Conservation (phyloP, 1,140 invertebrate species). For the Pogonomyrmex barbatus region DNA sequence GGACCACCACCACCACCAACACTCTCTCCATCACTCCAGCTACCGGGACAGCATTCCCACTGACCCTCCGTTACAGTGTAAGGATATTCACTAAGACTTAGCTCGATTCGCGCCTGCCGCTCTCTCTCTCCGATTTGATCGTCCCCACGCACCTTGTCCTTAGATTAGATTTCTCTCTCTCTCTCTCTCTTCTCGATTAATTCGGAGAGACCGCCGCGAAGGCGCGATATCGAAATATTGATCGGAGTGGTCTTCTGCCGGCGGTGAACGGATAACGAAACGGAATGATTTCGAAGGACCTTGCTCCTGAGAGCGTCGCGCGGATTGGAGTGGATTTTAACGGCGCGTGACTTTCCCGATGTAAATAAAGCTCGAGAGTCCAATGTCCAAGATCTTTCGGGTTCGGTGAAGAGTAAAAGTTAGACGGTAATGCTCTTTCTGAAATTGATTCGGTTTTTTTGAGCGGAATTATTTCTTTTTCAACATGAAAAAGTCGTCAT, state of each 20-base stretch:
- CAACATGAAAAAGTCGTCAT: background rate
- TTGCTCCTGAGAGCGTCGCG: background rate
- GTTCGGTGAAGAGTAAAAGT: background rate
- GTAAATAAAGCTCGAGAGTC: background rate
- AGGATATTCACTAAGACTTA: slow-evolving; percentile 87
- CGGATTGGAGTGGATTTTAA: background rate
- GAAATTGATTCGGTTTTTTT: background rate
- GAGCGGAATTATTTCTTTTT: background rate
- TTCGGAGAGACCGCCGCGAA: slow-evolving; percentile 7
- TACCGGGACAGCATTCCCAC: slow-evolving; percentile 89
- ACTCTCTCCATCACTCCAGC: slow-evolving; percentile 87
- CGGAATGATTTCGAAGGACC: background rate
- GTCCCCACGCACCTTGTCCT: slow-evolving; percentile 23
- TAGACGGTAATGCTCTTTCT: background rate
- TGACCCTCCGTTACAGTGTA: slow-evolving; percentile 91
- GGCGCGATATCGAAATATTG: slow-evolving; percentile 27
- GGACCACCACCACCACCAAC: slow-evolving; percentile 86
- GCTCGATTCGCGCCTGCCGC: slow-evolving; percentile 31
- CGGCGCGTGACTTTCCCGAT: background rate
- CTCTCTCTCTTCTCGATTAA: slow-evolving; percentile 27
- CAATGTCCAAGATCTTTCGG: background rate
- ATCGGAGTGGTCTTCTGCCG: background rate
- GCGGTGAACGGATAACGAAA: background rate
- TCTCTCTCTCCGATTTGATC: slow-evolving; percentile 47
- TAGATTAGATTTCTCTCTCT: slow-evolving; percentile 2